Base-by-base conservation (phyloP, 2,797 vertebrate genomes). In the Spondyliosoma cantharus region DNA sequence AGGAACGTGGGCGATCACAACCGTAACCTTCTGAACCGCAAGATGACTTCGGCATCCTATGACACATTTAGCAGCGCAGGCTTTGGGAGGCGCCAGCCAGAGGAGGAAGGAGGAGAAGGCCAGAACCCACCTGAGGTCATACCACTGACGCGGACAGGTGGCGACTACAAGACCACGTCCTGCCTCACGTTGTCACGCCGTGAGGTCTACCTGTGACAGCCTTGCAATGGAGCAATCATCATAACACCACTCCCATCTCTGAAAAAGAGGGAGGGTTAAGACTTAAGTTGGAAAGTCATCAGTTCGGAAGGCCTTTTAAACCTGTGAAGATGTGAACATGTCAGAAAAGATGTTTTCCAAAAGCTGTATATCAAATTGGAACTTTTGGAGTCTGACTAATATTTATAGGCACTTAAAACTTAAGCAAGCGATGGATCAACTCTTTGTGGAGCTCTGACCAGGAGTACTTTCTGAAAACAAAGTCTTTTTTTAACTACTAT, bases 21-120 rank as follows among this genome's bases (percentile, higher is more conserved):
- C 92, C 96, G 97, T 42, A 96, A 98, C 94, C 97, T 98, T 78
- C 96, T 98, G 27, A 98, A 97, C 92, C 98, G 97, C 93, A 99
- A 98, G 96, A 96, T 98, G 95, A 97, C 97, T 86, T 98, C 97
- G 2, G 94, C 94, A 1, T 98, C 97, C 80, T 99, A 99, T 58
- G 97, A 99, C 93, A 98, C 97, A 50, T 98, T 99, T 93, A 97
- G 96, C 58, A 93, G 95, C n/a, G 96, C 97, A 42, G 97, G 95
- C 82, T 97, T 97, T 57, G 96, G 96, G 20, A 85, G 93, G 93
- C 96, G 96, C 93, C 97, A 94, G 29, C 96, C 93, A 77, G 97
- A 96, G 71, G 95, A 95, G 76, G 93, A 94, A 45, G 94, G 87
- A 63, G 89, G 92, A 71, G 94, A 95, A 74, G 90, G 91, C 83